These are phyloP conservation scores for Cnemophilus loriae DNA, from an alignment of 2,113 vertebrate species.

Conservation along the genomic window DNA sequence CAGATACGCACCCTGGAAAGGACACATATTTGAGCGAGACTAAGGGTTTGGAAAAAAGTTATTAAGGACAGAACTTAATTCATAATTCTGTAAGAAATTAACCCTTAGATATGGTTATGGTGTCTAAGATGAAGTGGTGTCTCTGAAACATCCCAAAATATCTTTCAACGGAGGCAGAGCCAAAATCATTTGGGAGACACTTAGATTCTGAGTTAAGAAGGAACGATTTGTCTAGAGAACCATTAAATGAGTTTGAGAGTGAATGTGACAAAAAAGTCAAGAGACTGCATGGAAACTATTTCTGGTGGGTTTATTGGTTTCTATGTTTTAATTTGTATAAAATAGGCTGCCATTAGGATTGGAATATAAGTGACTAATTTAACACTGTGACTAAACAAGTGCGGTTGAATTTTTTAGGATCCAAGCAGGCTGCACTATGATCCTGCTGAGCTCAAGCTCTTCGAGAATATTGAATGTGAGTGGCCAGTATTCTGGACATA, in stretches of 20 bases:
- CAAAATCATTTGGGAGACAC: neutral
- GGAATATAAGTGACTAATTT: neutral
- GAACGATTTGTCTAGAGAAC: neutral
- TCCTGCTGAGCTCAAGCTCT: slow-evolving; percentile 94
- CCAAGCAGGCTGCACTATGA: slow-evolving; percentile 93
- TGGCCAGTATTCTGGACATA: slow-evolving; percentile 99
- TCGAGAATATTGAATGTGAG: slow-evolving; percentile 98
- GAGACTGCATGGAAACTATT: neutral
- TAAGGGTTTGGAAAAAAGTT: neutral
- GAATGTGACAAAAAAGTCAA: neutral
- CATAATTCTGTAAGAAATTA: neutral
- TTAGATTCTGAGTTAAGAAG: neutral
- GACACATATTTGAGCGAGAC: neutral
- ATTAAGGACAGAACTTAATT: neutral
- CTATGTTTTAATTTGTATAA: neutral
- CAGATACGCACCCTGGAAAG: neutral
- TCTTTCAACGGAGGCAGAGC: neutral
- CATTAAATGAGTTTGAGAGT: neutral
- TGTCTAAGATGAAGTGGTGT: neutral
- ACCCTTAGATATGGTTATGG: neutral
- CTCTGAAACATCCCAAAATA: neutral
- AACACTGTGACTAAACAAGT: neutral
- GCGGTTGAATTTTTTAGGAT: slow-evolving; percentile 76
- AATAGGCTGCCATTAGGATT: neutral
- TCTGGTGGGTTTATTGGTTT: neutral